Evolutionary conservation across 2,888 invertebrate genomes (phyloP).

Genomic region (Drosophila incognita): DNA sequence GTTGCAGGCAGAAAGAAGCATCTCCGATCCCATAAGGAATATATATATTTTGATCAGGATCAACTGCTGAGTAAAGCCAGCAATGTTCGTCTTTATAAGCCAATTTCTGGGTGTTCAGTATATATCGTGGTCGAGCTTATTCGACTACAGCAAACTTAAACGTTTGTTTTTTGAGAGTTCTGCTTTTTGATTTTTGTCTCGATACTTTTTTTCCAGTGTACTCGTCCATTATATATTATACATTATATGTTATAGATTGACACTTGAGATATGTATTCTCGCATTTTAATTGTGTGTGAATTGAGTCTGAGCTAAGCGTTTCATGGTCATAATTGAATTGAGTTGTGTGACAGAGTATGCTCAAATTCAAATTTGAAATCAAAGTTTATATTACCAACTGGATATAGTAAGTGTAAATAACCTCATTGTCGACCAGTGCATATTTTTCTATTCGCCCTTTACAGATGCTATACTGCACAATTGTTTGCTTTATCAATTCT

Average conservation of each 20-base stretch:
- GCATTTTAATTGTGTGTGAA: slow-evolving; percentile 44
- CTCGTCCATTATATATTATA: not conserved
- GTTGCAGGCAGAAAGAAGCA: too few species aligned
- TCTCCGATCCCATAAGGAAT: too few species aligned
- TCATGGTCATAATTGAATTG: slow-evolving; percentile 43
- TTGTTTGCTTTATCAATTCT: slow-evolving; percentile 28
- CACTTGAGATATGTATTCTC: slow-evolving; percentile 26
- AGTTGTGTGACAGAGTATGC: not conserved
- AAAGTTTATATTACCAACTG: not conserved
- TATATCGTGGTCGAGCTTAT: not conserved
- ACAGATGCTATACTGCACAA: not conserved
- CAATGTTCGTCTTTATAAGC: too few species aligned
- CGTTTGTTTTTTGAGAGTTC: not conserved
- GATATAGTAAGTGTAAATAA: not conserved
- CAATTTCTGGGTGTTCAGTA: too few species aligned
- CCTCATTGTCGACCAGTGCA: not conserved
- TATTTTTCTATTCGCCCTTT: too few species aligned
- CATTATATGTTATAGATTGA: slow-evolving; percentile 2
- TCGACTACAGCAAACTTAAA: not conserved
- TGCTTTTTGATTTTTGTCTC: not conserved
- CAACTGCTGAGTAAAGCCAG: too few species aligned
- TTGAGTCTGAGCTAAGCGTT: slow-evolving; percentile 28
- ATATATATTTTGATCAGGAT: too few species aligned
- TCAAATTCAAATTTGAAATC: not conserved
- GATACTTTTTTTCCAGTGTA: not conserved